phyloP scores from a whole-genome alignment of 2,888 invertebrate genomes.

The Rhingia rostrata region DNA sequence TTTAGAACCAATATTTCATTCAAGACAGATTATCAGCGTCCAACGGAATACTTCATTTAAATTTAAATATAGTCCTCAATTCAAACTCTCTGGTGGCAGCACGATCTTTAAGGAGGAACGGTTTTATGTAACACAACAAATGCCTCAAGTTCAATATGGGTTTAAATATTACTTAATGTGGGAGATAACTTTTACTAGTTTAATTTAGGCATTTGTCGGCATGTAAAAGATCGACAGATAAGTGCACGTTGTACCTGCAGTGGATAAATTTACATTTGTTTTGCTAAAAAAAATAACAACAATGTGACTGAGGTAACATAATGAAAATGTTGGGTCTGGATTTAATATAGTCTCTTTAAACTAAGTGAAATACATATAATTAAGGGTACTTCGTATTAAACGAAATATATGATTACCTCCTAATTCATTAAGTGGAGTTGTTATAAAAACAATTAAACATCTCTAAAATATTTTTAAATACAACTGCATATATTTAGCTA shows the following conservation, averaged over 20 bases:
- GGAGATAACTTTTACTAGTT: background rate
- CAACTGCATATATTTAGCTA: constrained; percentile 26
- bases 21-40: background rate
- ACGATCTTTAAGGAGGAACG: background rate
- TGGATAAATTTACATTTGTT: background rate
- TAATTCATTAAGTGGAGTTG: constrained; percentile 17
- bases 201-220: background rate
- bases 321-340: background rate
- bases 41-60: background rate
- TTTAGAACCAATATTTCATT: background rate
- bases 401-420: constrained; percentile 12
- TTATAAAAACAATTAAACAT: background rate
- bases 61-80: background rate
- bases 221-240: background rate
- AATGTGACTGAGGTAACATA: constrained; percentile 20
- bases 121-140: background rate
- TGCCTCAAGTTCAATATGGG: background rate
- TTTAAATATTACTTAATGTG: background rate
- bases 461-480: constrained; percentile 22
- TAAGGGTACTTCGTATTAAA: constrained; percentile 15
- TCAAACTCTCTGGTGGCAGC: no score
- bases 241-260: background rate
- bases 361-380: constrained; percentile 14
- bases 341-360: no score
- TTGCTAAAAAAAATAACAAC: background rate